A percentile compares a stretch with the other conserved stretches of the same genome.
Conservation (phyloP, 2,888 invertebrate genomes). For the Rhagonycha lutea region DNA sequence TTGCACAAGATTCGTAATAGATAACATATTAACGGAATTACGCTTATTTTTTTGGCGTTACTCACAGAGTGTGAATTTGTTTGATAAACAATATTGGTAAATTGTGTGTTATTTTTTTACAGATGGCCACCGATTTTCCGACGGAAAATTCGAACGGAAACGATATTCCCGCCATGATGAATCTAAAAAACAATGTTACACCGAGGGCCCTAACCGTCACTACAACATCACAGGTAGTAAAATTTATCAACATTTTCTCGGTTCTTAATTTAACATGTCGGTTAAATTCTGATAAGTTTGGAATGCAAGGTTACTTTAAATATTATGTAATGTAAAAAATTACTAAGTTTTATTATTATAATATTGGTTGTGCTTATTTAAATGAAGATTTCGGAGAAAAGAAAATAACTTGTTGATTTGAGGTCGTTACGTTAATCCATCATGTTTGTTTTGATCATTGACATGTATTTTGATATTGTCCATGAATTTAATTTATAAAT, state of each 20-base stretch:
- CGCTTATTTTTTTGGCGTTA: neutral
- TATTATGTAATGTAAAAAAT: neutral
- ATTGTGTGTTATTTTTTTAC: slow-evolving; percentile 32
- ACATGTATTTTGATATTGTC: neutral
- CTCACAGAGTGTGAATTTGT: neutral
- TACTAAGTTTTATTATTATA: neutral
- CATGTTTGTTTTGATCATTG: neutral
- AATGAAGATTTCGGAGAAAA: neutral
- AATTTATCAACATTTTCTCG: neutral
- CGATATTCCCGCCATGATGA: slow-evolving; percentile 45
- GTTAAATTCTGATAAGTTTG: slow-evolving; percentile 1
- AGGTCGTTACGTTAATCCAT: neutral
- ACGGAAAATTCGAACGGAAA: slow-evolving; percentile 47
- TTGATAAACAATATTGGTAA: neutral
- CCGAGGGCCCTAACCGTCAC: slow-evolving; percentile 45
- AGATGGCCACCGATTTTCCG: slow-evolving; percentile 51
- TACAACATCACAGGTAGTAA: slow-evolving; percentile 48
- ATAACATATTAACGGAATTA: slow-evolving; percentile 2
- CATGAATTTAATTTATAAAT: neutral
- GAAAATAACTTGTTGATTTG: neutral
- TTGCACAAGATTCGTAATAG: slow-evolving; percentile 3
- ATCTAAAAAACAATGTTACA: slow-evolving; percentile 29
- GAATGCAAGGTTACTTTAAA: slow-evolving; percentile 20
- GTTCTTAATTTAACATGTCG: neutral
- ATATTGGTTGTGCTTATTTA: neutral